These are phyloP conservation scores for Orgyia antiqua DNA, from an alignment of 2,888 invertebrate genomes.

Conservation along the genomic window DNA sequence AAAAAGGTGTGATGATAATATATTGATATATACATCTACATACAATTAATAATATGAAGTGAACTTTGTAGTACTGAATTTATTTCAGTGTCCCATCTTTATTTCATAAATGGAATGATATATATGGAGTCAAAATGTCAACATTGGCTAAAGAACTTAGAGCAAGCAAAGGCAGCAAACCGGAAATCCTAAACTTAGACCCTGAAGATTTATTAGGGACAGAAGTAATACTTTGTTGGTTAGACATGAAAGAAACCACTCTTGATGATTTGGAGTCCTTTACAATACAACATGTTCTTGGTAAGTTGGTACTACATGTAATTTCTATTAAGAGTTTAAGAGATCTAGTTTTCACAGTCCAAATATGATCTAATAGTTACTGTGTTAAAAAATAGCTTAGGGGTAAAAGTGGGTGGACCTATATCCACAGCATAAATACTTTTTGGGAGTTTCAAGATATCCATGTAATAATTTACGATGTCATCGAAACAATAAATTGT, in stretches of 20 bases:
- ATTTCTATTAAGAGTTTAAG: background rate
- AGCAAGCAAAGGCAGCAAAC: conserved; percentile 79
- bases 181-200: conserved; percentile 79
- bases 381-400: too few relatives aligned
- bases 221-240: conserved; percentile 81
- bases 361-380: too few relatives aligned
- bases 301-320: conserved; percentile 48
- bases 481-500: too few relatives aligned
- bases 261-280: conserved; percentile 79
- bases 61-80: too few relatives aligned
- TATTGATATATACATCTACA: too few relatives aligned
- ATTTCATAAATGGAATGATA: conserved; percentile 86
- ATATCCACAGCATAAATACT: too few relatives aligned
- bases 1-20: too few relatives aligned
- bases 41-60: too few relatives aligned
- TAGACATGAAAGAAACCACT: conserved; percentile 82
- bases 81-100: conserved; percentile 79
- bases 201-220: conserved; percentile 80
- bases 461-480: too few relatives aligned
- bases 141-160: conserved; percentile 81
- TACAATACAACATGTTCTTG: conserved; percentile 79
- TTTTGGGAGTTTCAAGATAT: too few relatives aligned
- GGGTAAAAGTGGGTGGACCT: too few relatives aligned
- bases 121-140: conserved; percentile 89
- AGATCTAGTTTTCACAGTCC: background rate